Evolutionary conservation across 2,113 vertebrate species (phyloP), one percentile per base, ranked within the genome.

Genomic region (Rhabdornis inornatus): DNA sequence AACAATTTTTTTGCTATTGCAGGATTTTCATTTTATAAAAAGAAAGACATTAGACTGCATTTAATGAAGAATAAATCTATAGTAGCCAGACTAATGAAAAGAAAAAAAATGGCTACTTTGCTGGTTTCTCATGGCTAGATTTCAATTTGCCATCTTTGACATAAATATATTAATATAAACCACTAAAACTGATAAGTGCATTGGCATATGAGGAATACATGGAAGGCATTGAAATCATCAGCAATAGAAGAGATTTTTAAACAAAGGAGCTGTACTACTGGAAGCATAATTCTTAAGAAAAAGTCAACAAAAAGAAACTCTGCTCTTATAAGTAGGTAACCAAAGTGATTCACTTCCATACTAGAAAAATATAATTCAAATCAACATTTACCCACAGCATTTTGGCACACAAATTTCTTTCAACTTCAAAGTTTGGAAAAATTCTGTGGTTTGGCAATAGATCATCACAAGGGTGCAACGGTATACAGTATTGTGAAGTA

Each of bases 351-450:
- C 35, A 50, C 30, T 52, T 45, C 50, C 30, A 42, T 56, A 31
- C 27, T 52, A 69, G 35, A 45, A 33, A 80, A 85, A 82, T n/a
- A 50, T 55, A 85, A 87, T 80, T 89, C 16, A 65, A 82, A 68
- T 50, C 40, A 71, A 21, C 3, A 19, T 87, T 75, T 75, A 44
- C 31, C 71, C 78, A 72, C 17, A 71, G 79, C 31, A 84, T 30
- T 72, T 82, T 75, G 68, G 45, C 47, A 40, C 33, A 59, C 13
- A 60, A 52, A 89, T 78, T 70, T 66, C 42, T 71, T 66, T 91
- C 65, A 83, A 6, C 72, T 77, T 92, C 70, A 49, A 68, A 78
- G n/a, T 82, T 87, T 90, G 78, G 81, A 94, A 89, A 90, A 94
- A 87, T 65, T 68, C 61, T 66, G 83, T 53, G 64, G 53, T 69